These are phyloP conservation scores for Acyrthosiphon pisum DNA, from an alignment of 1,140 invertebrate species.

Conservation along the genomic window DNA sequence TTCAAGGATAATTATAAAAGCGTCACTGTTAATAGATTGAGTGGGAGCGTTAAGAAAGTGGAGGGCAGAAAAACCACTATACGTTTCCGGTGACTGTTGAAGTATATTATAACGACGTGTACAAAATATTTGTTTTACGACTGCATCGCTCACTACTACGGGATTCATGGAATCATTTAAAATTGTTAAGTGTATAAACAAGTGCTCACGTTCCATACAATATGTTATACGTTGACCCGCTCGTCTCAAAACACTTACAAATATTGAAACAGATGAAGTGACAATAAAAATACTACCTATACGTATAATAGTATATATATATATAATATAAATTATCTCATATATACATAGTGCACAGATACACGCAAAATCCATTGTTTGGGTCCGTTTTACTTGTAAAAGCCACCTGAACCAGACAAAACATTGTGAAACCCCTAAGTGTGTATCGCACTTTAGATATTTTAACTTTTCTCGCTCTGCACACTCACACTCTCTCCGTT, in stretches of 20 bases:
- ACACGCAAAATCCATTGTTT: neutral
- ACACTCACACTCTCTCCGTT: neutral
- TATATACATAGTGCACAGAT: neutral
- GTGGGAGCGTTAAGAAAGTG: no score
- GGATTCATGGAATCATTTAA: neutral
- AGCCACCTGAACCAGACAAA: neutral
- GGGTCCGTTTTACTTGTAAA: neutral
- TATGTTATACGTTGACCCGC: neutral
- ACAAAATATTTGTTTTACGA: slow-evolving; percentile 1
- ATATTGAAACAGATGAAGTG: slow-evolving; percentile 4
- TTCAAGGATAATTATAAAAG: neutral
- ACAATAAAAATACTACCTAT: neutral
- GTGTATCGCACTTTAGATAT: neutral
- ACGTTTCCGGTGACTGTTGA: neutral
- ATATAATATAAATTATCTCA: no score
- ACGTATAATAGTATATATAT: no score
- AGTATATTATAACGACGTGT: neutral
- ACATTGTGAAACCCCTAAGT: neutral
- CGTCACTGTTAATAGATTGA: neutral
- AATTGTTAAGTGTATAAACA: neutral
- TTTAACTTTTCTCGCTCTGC: neutral
- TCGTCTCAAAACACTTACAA: neutral
- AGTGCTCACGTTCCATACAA: neutral
- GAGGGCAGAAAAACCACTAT: neutral
- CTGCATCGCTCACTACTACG: neutral